Evolutionary conservation across 2,888 invertebrate genomes (phyloP).

Genomic region (Pterostichus niger): DNA sequence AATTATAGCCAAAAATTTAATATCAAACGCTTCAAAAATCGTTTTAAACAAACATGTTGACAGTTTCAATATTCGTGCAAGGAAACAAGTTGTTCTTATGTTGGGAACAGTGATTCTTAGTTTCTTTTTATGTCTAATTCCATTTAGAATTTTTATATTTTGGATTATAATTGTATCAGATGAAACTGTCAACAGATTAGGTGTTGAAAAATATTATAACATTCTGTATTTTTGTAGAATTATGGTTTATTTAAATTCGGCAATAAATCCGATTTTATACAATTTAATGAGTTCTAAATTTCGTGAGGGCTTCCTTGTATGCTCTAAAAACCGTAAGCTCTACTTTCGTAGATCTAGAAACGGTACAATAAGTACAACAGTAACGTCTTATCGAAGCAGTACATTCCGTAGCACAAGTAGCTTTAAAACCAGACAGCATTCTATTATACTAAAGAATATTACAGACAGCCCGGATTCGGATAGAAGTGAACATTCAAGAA

Average conservation of each 20-base stretch:
- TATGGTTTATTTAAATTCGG: conserved; percentile 93
- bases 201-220: conserved; percentile 89
- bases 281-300: conserved; percentile 96
- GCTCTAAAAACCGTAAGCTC: conserved; percentile 79
- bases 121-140: conserved; percentile 93
- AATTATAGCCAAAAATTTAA: conserved; percentile 90
- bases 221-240: conserved; percentile 91
- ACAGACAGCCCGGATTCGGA: conserved; percentile 79
- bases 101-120: conserved; percentile 91
- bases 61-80: conserved; percentile 85
- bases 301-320: conserved; percentile 88
- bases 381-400: conserved; percentile 76
- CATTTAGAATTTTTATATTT: conserved; percentile 89
- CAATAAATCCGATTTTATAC: conserved; percentile 94
- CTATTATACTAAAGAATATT: conserved; percentile 72
- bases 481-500: conserved; percentile 78
- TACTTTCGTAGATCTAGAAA: conserved; percentile 77
- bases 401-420: conserved; percentile 71
- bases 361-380: conserved; percentile 81
- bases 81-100: conserved; percentile 92
- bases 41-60: conserved; percentile 86
- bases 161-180: conserved; percentile 90
- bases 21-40: conserved; percentile 84
- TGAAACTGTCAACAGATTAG: conserved; percentile 84
- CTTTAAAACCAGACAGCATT: conserved; percentile 75